phyloP scores from a whole-genome alignment of 2,113 vertebrate genomes.

The Megaceryle maxima region DNA sequence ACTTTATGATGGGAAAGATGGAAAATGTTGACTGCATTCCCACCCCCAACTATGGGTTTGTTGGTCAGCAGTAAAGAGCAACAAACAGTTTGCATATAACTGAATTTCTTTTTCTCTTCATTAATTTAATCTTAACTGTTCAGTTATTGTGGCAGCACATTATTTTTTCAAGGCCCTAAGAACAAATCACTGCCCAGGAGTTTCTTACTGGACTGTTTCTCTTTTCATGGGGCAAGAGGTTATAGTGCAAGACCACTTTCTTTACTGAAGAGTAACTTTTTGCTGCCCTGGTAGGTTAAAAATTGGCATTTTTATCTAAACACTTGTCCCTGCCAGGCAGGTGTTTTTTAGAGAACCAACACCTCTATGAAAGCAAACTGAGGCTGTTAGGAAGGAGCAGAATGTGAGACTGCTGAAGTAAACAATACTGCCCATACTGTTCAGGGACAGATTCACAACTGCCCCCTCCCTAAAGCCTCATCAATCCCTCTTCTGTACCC shows the following conservation, averaged over 20 bases:
- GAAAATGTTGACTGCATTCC: neutral
- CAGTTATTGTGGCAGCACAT: neutral
- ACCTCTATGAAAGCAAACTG: neutral
- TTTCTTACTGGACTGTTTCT: neutral
- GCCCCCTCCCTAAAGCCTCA: neutral
- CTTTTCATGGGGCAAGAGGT: neutral
- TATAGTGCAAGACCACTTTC: neutral
- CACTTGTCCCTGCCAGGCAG: neutral
- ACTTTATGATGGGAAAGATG: neutral
- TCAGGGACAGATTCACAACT: neutral
- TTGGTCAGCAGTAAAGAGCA: neutral
- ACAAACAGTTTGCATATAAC: neutral
- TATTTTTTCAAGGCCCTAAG: neutral
- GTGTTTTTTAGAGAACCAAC: neutral
- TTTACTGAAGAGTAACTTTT: neutral
- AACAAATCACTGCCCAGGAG: neutral
- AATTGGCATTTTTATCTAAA: neutral
- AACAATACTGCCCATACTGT: neutral
- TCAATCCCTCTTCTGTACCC: neutral
- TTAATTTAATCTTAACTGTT: neutral
- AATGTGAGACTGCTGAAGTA: neutral
- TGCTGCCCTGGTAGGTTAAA: neutral
- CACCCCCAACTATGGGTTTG: neutral
- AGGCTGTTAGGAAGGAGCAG: neutral
- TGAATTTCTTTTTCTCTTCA: neutral